A percentile compares a stretch with the other conserved stretches of the same genome.
Evolutionary conservation across 2,888 invertebrate species (phyloP).

Genomic region (Nephrotoma flavescens): DNA sequence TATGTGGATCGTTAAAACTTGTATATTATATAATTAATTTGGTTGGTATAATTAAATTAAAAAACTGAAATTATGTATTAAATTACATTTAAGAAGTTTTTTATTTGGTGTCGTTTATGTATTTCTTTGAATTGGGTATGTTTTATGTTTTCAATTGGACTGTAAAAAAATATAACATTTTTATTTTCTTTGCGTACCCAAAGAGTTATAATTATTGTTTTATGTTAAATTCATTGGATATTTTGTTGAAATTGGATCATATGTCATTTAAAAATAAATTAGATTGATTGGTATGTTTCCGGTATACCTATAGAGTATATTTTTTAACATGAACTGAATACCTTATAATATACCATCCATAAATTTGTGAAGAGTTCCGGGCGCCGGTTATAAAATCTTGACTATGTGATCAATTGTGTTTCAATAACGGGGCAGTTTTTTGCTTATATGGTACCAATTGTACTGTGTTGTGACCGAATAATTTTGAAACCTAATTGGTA

Average conservation of each 20-base stretch:
- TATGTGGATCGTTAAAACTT: neutral
- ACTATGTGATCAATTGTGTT: too few species aligned
- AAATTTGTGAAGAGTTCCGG: too few species aligned
- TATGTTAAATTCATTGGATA: neutral
- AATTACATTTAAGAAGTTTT: neutral
- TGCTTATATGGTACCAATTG: too few species aligned
- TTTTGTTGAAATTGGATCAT: neutral
- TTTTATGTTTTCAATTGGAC: neutral
- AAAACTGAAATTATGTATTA: neutral
- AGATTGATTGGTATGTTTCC: neutral
- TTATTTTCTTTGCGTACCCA: neutral
- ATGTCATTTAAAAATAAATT: neutral
- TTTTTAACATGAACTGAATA: too few species aligned
- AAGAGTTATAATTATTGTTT: neutral
- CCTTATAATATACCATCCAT: too few species aligned
- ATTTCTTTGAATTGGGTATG: neutral
- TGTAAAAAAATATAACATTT: neutral
- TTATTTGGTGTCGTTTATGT: neutral
- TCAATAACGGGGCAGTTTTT: too few species aligned
- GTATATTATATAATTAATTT: neutral
- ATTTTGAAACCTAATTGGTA: too few species aligned
- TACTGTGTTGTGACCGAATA: too few species aligned
- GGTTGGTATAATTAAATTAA: neutral
- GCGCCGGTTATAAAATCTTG: too few species aligned
- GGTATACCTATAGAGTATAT: neutral